Evolutionary conservation across 2,888 invertebrate species (phyloP), one percentile per base, ranked within the genome.

Genomic region (Kryphioiulus occultus): DNA sequence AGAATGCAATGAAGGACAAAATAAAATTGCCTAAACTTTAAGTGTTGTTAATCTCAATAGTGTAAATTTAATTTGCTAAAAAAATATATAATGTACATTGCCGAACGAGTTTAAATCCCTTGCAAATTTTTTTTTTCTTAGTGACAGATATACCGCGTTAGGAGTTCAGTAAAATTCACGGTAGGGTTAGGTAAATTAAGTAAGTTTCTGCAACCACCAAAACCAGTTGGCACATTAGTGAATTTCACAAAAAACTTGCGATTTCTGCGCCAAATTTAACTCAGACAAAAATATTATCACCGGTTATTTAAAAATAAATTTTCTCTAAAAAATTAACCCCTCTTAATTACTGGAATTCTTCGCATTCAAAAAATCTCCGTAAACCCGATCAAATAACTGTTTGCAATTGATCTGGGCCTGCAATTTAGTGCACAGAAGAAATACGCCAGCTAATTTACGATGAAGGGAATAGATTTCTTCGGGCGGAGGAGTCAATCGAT

Each of bases 381-480:
- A 96, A 84, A 97, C 94, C 15, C 96, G 94, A 42, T 95, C 94
- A 92, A 98, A 98, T 93, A 97, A 94, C n/a, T 94, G 94, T 44
- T 95, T 94, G 91, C 98, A 98, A 90, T 95, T 94, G 90, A 99
- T 94, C 90, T 94, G 94, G 0, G 96, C 95, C 90, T 95, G 94
- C 87, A 99, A 93, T 91, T 97, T 98, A 0, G 97, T 94, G 91
- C 98, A 98, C 0, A 99, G 93, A 35, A 99, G 93, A 92, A 99
- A 99, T 19, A 98, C 95, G 0, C 99, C 99, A 0, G 99, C 97
- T 85, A 99, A 93, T 93, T 99, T 99, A 88, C 99, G 94, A 92
- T 99, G 99, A 30, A 99, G 93, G 0, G 99, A 99, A 93, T 99
- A 99, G 90, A 98, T 97, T 93, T 99, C 99, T 92, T 99, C 99